Percentiles rank a stretch among this genome's conserved stretches.
Evolutionary conservation across 2,888 invertebrate genomes (phyloP).

Genomic region (Drosophila meridiana): DNA sequence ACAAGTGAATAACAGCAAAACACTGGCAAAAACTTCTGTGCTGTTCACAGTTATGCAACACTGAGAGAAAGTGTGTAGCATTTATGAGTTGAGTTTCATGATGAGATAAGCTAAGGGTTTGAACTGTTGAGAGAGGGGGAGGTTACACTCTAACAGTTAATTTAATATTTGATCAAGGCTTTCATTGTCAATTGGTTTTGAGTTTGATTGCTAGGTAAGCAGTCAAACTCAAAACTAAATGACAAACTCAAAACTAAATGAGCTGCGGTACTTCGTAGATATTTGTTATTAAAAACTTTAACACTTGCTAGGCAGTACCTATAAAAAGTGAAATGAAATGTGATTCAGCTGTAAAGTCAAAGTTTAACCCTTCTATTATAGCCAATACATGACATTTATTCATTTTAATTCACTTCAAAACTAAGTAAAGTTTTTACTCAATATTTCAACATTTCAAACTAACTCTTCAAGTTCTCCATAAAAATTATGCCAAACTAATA

Average conservation of each 20-base stretch:
- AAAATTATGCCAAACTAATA: conserved; percentile 7
- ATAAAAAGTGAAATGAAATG: too few species aligned
- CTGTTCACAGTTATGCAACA: conserved; percentile 17
- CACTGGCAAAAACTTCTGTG: conserved; percentile 34
- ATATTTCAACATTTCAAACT: not conserved
- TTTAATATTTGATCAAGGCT: not conserved
- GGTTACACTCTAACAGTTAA: not conserved
- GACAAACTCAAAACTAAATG: too few species aligned
- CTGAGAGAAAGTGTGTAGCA: conserved; percentile 8
- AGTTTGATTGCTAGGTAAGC: not conserved
- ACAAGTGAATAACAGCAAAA: conserved; percentile 52
- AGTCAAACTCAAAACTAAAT: too few species aligned
- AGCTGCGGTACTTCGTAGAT: not conserved
- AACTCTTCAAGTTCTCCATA: conserved; percentile 23
- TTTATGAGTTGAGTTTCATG: not conserved
- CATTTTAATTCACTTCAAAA: not conserved
- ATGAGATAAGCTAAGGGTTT: not conserved
- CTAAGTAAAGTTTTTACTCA: not conserved
- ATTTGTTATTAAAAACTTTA: not conserved
- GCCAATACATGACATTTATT: too few species aligned
- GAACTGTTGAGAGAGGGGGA: not conserved
- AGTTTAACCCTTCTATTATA: not conserved
- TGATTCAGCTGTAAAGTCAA: too few species aligned
- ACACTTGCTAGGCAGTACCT: too few species aligned
- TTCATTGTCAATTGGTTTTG: not conserved